Percentiles rank a stretch among this genome's conserved stretches.
These are phyloP conservation scores for Selenia dentaria DNA, from an alignment of 2,888 invertebrate genomes.

Conservation along the genomic window DNA sequence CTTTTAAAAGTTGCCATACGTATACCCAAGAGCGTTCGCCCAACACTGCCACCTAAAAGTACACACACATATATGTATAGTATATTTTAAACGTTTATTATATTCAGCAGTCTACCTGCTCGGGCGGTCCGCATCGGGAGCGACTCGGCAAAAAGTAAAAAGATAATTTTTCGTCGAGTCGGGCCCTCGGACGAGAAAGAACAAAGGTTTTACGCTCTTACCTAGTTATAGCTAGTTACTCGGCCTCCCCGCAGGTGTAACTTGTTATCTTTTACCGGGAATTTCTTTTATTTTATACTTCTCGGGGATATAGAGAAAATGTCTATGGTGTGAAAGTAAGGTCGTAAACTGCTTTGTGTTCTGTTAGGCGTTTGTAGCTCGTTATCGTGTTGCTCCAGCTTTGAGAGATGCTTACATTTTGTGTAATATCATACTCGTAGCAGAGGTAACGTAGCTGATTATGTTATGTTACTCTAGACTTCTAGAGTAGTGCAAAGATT, in stretches of 20 bases:
- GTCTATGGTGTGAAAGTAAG: conserved; percentile 54
- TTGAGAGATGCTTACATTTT: conserved; percentile 23
- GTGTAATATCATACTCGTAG: no score
- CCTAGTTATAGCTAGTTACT: conserved; percentile 76
- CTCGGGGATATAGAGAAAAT: conserved; percentile 51
- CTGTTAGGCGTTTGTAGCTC: conserved; percentile 35
- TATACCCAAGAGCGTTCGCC: conserved; percentile 35
- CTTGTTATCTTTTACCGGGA: conserved; percentile 73
- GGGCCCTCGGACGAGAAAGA: conserved; percentile 66
- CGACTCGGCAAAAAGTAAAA: conserved; percentile 77
- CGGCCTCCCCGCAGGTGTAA: conserved; percentile 73
- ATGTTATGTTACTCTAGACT: no score
- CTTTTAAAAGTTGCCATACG: conserved; percentile 37
- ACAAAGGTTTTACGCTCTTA: conserved; percentile 75
- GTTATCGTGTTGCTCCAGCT: conserved; percentile 36
- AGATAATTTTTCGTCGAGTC: conserved; percentile 77
- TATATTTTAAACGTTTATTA: conserved; percentile 57
- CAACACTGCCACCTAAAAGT: conserved; percentile 35
- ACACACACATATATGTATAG: conserved; percentile 36
- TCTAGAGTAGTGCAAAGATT: no score
- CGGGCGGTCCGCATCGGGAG: conserved; percentile 60
- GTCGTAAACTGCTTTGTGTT: conserved; percentile 46
- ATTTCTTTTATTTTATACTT: conserved; percentile 63
- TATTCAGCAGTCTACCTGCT: conserved; percentile 74
- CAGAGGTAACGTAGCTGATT: no score